Base-by-base conservation (phyloP, 2,888 invertebrate species). In the Eristalis pertinax region DNA sequence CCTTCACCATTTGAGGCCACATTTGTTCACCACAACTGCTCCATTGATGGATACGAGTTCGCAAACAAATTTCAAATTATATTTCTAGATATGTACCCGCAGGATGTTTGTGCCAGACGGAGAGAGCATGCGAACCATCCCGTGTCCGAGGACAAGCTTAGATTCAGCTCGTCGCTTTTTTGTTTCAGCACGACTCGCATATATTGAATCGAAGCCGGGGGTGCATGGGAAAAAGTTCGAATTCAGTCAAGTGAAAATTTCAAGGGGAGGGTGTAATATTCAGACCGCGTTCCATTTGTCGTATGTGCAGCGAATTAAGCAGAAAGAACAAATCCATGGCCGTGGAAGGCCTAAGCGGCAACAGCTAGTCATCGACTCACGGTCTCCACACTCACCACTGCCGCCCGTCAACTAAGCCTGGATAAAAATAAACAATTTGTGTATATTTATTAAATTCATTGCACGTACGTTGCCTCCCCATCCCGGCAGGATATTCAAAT, bases 381-480 rank as follows among this genome's bases (percentile, higher is more conserved):
- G 79, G 56, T 72, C 67, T 75, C 62, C 78, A 72, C 79, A 79
- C 75, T 79, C 79, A 73, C 79, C 84, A 43, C 0, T 19, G 69
- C 75, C 84, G 84, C 70, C 84, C 87, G 79, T 87, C 87, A 79
- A 76, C 87, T 84, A 84, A 87, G 67, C 76, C 79, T 26, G 84
- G 87, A 84, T 84, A 72, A 84, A 87, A 87, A 79, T 87, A 87
- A 87, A 87, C 87, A 87, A 87, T 87, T 87, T 87, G 87, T 84
- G 84, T 84, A 50, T 50, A 87, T 87, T 87, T 87, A 84, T 84
- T 84, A 87, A 87, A 87, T 87, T 87, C 87, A 84, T 84, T 87
- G 87, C 87, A 87, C 87, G 87, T 87, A 83, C 84, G 58, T 64
- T 24, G 26, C 26, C 72, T 76, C 84, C 67, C 73, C 72, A 73